Conservation (phyloP, 53 echinoderm and acorn worm genomes). For the Stichopus horrens region DNA sequence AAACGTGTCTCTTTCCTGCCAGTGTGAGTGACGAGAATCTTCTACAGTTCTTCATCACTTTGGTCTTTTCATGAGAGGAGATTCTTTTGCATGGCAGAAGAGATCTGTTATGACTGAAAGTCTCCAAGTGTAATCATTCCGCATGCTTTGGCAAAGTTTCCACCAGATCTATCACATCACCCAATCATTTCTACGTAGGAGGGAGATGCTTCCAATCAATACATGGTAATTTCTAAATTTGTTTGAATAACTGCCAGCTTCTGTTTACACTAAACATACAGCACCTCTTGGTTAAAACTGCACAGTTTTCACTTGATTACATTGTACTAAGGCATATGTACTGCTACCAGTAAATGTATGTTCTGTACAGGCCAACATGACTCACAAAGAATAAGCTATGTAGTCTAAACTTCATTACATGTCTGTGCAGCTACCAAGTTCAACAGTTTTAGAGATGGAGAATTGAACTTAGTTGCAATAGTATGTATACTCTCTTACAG, state of each 20-base stretch:
- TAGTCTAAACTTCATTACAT: too few species aligned
- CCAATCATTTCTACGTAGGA: neutral
- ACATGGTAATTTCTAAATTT: neutral
- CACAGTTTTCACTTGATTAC: neutral
- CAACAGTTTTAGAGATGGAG: too few species aligned
- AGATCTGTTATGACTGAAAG: neutral
- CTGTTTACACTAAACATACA: neutral
- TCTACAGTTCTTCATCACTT: neutral
- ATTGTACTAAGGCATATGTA: neutral
- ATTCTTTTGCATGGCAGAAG: constrained; percentile 4
- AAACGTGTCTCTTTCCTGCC: neutral
- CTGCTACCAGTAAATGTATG: too few species aligned
- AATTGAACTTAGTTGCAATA: too few species aligned
- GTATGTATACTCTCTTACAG: too few species aligned
- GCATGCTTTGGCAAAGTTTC: neutral
- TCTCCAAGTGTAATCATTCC: neutral
- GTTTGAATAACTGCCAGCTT: neutral
- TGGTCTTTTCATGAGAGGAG: neutral
- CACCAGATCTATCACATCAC: neutral
- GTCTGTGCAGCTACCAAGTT: too few species aligned
- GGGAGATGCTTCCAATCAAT: neutral
- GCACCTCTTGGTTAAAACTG: neutral
- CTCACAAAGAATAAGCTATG: too few species aligned
- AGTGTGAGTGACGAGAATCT: constrained; percentile 8
- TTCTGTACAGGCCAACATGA: too few species aligned